Base-by-base conservation (phyloP, 1,140 invertebrate species). In the Formica exsecta region DNA sequence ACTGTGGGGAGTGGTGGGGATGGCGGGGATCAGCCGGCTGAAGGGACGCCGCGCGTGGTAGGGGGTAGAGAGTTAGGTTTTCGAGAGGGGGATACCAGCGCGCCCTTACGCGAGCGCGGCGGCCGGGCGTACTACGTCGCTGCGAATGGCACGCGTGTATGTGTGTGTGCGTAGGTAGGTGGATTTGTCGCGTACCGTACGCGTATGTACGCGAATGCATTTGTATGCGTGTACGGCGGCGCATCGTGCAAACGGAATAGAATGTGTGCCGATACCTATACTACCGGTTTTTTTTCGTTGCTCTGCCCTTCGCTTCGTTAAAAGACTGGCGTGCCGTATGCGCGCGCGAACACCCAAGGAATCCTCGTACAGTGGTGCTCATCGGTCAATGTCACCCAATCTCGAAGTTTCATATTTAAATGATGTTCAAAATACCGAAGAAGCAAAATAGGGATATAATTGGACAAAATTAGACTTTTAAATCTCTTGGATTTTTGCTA, bases 61-160 rank as follows among this genome's bases (percentile, higher is more conserved):
- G 87, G 89, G 88, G 88, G 77, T 89, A 86, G 85, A 79, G 64
- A 85, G 89, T 89, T 89, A 87, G 89, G 89, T 83, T 90, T 32
- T 32, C 32, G 83, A 83, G 77, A 83, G 61, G 88, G 86, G 77
- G 68, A 79, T 44, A 65, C 22, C 66, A 86, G 89, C 90, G 90
- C 90, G 66, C 89, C 89, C 89, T 71, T 90, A 70, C 64, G 76
- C 81, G 80, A 85, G 19, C 83, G 89, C 29, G 89, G 89, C 80
- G 65, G 76, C 13, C 54, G 36, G 36, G 71, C 71, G 89, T 88
- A 90, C 89, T 90, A 90, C 41, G 41, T 44, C 41, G 36, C 51
- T 65, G 38, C 51, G 75, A 25, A 16, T 29, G 64, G 7, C 36
- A 22, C 44, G 4, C 19, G 7, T 3, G 76, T 59, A 29, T 57